A percentile compares a stretch with the other conserved stretches of the same genome.
Conservation (phyloP, 2,888 invertebrate genomes). For the Drosophila leonis region DNA sequence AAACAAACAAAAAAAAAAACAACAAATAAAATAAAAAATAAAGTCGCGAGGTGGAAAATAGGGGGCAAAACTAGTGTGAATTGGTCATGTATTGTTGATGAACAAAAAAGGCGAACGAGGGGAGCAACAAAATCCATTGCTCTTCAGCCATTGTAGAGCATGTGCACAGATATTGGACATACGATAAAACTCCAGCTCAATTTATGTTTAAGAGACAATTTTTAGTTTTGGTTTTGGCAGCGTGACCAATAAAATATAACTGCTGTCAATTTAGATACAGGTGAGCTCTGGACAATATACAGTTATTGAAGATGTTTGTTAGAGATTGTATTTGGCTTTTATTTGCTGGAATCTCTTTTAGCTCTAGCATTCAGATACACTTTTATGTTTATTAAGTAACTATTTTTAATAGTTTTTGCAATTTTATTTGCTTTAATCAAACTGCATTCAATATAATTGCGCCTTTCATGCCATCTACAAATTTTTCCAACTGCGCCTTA, state of each 20-base stretch:
- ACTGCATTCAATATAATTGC: constrained; percentile 24
- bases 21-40: not conserved
- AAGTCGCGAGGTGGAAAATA: not conserved
- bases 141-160: not conserved
- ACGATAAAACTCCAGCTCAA: not conserved
- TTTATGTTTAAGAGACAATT: not conserved
- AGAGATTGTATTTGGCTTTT: not conserved
- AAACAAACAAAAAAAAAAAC: not conserved
- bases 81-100: constrained; percentile 45
- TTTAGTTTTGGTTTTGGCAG: not conserved
- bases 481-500: constrained; percentile 21
- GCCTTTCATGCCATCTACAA: constrained; percentile 18
- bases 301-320: not conserved
- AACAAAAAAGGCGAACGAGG: not conserved
- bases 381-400: not conserved
- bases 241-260: constrained; percentile 1
- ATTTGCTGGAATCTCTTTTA: too few relatives aligned
- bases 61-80: constrained; percentile 42
- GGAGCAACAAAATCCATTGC: not conserved
- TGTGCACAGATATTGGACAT: constrained; percentile 7
- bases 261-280: not conserved
- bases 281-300: not conserved
- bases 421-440: not conserved
- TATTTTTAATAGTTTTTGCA: not conserved
- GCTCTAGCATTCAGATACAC: not conserved